Evolutionary conservation across 2,113 vertebrate species (phyloP), one percentile per base, ranked within the genome.

Genomic region (Apus apus): DNA sequence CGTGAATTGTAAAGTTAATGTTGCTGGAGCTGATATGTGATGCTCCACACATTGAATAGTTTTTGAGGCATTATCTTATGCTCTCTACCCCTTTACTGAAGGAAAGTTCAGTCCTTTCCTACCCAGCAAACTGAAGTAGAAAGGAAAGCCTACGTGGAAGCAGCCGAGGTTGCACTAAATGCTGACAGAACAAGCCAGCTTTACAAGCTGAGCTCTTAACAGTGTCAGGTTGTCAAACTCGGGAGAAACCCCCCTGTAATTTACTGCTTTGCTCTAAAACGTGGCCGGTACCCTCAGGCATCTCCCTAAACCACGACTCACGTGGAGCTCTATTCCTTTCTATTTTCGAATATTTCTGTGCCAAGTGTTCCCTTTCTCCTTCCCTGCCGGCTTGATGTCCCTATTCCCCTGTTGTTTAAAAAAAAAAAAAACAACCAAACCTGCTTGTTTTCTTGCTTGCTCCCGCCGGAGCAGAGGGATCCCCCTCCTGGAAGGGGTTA

Each of bases 401-500:
- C 56, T 32, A 19, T 32, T 56, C 29, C 15, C 6, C 30, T 30
- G 26, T 6, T 30, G 17, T 57, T 57, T 56, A 30, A 29, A 30
- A 56, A 27, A 27, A 27, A 50, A 50, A 19, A 17, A 18, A 48
- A 50, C 48, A 48, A 50, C 48, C 48, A 22, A 21, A 10, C 30
- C 30, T n/a, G 18, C 30, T 19, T 23, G 18, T 50, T 34, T 25
- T 15, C 22, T 12, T 7, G 8, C 30, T 9, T 2, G 71, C 23
- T 82, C 11, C 46, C 21, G 53, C 26, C 9, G 6, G 65, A 29
- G 80, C 45, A 18, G 22, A 77, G 67, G 45, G 60, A 17, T 6
- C 7, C n/a, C 30, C 20, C 29, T 57, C 82, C 94, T 18, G 10
- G 38, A 77, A 88, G 71, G 97, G 97, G 98, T 98, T 98, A 97